These are phyloP conservation scores for Probosciger aterrimus DNA, from an alignment of 2,113 vertebrate species.

Conservation along the genomic window DNA sequence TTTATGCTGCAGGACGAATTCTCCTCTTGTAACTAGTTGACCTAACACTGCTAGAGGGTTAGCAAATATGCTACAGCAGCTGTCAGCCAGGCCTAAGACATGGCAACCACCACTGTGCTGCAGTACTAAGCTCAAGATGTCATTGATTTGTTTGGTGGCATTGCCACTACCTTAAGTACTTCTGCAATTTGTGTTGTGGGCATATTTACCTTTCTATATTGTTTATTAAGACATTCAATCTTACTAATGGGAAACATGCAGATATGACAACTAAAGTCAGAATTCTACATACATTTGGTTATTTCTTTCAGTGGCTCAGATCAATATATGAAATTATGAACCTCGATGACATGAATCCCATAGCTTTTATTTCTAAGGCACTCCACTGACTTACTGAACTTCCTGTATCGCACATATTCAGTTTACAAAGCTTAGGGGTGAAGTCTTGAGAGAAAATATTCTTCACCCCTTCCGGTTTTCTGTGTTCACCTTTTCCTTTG, in stretches of 20 bases:
- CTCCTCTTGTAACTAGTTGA: rapidly evolving
- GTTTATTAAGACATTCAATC: not conserved
- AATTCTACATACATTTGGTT: not conserved
- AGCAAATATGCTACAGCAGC: rapidly evolving
- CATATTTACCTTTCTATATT: not conserved
- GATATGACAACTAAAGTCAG: not conserved
- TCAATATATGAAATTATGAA: not conserved
- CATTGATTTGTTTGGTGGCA: not conserved
- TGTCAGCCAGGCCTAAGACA: not conserved
- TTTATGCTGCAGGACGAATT: not conserved
- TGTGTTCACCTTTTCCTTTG: not conserved
- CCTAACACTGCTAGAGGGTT: not conserved
- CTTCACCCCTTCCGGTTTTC: not conserved
- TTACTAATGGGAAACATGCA: not conserved
- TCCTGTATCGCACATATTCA: not conserved
- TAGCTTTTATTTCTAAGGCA: not conserved
- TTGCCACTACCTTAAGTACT: not conserved
- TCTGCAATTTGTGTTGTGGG: not conserved
- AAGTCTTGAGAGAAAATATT: not conserved
- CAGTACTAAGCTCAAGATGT: not conserved
- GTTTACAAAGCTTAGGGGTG: not conserved
- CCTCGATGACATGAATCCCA: not conserved
- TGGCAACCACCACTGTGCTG: not conserved
- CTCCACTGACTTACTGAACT: not conserved
- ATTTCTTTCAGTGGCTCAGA: not conserved